Percentiles rank a stretch among this genome's conserved stretches.
Evolutionary conservation across 1,140 invertebrate genomes (phyloP).

Genomic region (Ruditapes philippinarum): DNA sequence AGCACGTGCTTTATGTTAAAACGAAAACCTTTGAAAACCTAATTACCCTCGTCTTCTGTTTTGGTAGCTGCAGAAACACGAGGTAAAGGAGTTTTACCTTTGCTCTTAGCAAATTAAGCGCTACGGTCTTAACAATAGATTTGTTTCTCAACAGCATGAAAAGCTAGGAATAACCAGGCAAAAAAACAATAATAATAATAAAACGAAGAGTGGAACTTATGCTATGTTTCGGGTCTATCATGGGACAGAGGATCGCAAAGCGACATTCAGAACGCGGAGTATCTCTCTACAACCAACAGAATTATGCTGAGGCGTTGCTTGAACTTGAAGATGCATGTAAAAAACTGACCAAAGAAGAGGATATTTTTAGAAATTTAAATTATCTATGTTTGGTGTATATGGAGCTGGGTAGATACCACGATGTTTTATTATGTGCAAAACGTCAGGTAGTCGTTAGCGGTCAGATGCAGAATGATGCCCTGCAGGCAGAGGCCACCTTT

Average conservation of each 20-base stretch:
- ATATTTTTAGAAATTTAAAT: slow-evolving; percentile 45
- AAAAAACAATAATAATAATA: too few relatives aligned
- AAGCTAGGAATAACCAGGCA: not conserved
- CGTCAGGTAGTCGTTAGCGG: slow-evolving; percentile 35
- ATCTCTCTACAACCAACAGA: slow-evolving; percentile 47
- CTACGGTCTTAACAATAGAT: not conserved
- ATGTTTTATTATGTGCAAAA: slow-evolving; percentile 57
- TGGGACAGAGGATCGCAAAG: slow-evolving; percentile 61
- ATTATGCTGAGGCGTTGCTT: slow-evolving; percentile 25
- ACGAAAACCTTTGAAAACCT: slow-evolving; percentile 22
- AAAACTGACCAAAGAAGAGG: slow-evolving; percentile 43
- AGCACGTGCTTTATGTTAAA: not conserved
- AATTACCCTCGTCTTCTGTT: not conserved
- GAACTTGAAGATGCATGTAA: slow-evolving; percentile 41
- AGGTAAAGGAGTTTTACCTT: not conserved
- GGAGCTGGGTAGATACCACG: slow-evolving; percentile 57
- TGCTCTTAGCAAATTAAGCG: not conserved
- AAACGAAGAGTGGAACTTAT: not conserved
- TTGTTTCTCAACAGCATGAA: not conserved
- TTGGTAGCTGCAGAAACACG: not conserved
- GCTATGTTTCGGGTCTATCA: not conserved
- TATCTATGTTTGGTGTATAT: slow-evolving; percentile 60
- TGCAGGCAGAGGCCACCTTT: slow-evolving; percentile 51
- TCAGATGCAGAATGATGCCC: slow-evolving; percentile 8
- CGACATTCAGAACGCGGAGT: slow-evolving; percentile 43